A percentile compares a stretch with the other conserved stretches of the same genome.
Conservation (phyloP, 2,113 vertebrate species). For the Cephalophus harveyi region DNA sequence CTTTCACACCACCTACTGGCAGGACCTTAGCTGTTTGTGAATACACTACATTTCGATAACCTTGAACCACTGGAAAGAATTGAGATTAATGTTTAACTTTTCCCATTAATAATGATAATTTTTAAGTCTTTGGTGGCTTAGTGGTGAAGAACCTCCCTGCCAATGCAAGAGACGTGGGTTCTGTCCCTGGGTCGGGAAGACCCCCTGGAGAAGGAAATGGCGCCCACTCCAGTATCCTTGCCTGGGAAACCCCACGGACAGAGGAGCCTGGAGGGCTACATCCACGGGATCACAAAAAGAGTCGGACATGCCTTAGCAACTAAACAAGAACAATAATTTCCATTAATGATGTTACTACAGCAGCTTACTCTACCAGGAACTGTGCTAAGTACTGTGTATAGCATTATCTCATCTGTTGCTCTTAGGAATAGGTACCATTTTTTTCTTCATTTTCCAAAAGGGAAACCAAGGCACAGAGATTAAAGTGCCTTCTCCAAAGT, state of each 20-base stretch:
- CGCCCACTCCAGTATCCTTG: neutral
- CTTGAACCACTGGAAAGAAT: neutral
- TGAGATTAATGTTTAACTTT: neutral
- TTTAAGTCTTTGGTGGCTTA: neutral
- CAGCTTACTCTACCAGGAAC: neutral
- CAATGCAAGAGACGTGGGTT: neutral
- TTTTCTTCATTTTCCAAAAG: neutral
- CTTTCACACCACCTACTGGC: neutral
- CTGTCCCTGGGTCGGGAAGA: neutral
- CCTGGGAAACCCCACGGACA: neutral
- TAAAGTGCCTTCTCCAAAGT: neutral
- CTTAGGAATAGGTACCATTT: neutral
- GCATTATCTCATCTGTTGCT: neutral
- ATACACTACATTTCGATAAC: neutral
- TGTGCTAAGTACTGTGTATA: neutral
- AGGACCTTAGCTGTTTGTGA: neutral
- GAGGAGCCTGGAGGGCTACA: neutral
- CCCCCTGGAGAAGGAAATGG: neutral
- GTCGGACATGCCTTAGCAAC: neutral
- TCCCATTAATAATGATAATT: neutral
- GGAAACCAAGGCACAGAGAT: neutral
- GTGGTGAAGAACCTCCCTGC: neutral
- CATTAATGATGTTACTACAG: neutral
- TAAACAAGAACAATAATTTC: neutral
- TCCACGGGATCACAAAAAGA: neutral